Evolutionary conservation across 1,140 invertebrate species (phyloP).

Genomic region (Ctenoplectra terminalis): DNA sequence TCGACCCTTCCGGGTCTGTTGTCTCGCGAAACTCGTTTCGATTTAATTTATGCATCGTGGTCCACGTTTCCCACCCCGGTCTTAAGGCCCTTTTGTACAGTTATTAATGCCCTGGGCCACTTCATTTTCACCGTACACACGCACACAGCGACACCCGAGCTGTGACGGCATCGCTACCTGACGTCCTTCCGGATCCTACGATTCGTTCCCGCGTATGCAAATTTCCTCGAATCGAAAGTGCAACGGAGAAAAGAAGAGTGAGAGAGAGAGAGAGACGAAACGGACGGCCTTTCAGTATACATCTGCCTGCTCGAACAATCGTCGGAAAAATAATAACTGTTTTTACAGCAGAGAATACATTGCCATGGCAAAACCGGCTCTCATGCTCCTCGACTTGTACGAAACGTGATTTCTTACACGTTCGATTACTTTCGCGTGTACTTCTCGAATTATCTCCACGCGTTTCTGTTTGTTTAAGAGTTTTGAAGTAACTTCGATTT

Average conservation of each 20-base stretch:
- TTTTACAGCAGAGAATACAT: constrained; percentile 77
- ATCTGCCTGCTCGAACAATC: constrained; percentile 78
- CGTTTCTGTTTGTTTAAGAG: background rate
- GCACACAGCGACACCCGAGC: constrained; percentile 39
- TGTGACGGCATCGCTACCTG: constrained; percentile 73
- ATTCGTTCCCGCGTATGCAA: constrained; percentile 79
- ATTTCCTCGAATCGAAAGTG: constrained; percentile 62
- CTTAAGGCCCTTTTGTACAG: constrained; percentile 73
- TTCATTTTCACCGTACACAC: constrained; percentile 76
- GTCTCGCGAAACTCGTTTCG: constrained; percentile 73
- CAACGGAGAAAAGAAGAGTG: constrained; percentile 29
- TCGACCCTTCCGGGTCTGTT: constrained; percentile 55
- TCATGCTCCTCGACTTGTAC: constrained; percentile 5
- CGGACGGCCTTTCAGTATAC: constrained; percentile 70
- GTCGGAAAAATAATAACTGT: constrained; percentile 80
- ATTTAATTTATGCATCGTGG: constrained; percentile 74
- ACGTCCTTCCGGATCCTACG: constrained; percentile 69
- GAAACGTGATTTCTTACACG: background rate
- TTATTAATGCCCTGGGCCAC: constrained; percentile 79
- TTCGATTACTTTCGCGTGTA: background rate
- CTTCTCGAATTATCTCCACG: background rate
- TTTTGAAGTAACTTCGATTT: too few species aligned
- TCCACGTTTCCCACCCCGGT: constrained; percentile 69
- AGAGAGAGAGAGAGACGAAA: constrained; percentile 41
- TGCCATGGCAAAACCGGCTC: constrained; percentile 67